Conservation (phyloP, 1,140 invertebrate species). For the Drosophila ambigua region DNA sequence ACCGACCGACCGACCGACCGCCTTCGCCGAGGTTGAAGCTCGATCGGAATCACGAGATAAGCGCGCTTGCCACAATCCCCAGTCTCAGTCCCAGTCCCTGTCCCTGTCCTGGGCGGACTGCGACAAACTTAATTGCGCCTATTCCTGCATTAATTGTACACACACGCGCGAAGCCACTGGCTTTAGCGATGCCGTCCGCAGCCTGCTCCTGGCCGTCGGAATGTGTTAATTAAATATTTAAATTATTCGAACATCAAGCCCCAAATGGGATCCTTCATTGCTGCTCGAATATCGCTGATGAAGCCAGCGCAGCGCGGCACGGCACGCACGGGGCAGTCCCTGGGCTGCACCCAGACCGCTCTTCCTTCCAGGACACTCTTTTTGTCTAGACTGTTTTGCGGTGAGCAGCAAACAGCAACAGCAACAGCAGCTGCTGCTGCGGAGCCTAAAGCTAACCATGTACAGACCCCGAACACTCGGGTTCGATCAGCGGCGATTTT, state of each 20-base stretch:
- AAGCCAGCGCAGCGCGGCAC: conserved; percentile 4
- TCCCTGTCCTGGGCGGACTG: conserved; percentile 11
- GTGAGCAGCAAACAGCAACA: conserved; percentile 30
- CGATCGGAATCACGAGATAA: conserved; percentile 82
- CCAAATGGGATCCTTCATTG: conserved; percentile 44
- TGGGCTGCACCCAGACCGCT: conserved; percentile 17
- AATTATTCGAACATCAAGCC: conserved; percentile 59
- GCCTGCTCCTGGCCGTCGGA: conserved; percentile 44
- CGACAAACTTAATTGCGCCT: conserved; percentile 82
- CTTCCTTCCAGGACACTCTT: conserved; percentile 38
- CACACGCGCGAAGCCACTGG: conserved; percentile 70
- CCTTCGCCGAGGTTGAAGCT: conserved; percentile 61
- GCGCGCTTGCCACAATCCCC: conserved; percentile 36
- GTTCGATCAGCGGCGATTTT: conserved; percentile 42
- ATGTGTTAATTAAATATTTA: conserved; percentile 82
- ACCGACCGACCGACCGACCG: too few relatives aligned
- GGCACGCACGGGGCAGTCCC: conserved; percentile 30
- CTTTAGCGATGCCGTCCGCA: conserved; percentile 14
- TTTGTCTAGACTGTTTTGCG: conserved; percentile 64
- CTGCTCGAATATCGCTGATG: conserved; percentile 37
- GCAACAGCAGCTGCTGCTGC: conserved; percentile 3
- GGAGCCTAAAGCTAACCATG: too few relatives aligned
- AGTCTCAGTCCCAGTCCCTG: neutral
- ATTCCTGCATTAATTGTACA: conserved; percentile 83
- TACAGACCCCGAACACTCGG: conserved; percentile 27